Percentiles rank a stretch among this genome's conserved stretches.
Conservation (phyloP, 2,113 vertebrate genomes). For the Poicephalus meyeri region DNA sequence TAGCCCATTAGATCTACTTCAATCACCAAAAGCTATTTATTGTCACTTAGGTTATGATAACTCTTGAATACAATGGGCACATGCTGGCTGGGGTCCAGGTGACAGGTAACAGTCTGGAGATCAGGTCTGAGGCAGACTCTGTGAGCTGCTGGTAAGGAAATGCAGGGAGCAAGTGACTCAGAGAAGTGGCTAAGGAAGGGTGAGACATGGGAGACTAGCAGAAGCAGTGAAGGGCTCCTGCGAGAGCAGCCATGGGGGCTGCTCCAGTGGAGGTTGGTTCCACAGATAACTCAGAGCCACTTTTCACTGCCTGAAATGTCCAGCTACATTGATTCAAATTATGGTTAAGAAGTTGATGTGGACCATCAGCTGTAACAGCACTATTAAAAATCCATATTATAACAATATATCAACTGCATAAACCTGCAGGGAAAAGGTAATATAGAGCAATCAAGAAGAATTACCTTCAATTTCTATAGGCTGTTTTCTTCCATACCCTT, state of each 20-base stretch:
- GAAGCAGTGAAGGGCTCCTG: not conserved
- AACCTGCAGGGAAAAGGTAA: not conserved
- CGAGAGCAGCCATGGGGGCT: rapidly evolving
- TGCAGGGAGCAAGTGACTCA: not conserved
- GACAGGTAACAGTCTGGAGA: not conserved
- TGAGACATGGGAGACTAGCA: rapidly evolving
- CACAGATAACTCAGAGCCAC: not conserved
- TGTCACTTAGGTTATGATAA: not conserved
- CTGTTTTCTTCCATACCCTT: not conserved
- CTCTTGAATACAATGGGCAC: rapidly evolving
- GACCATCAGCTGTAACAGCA: not conserved
- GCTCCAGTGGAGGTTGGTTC: not conserved
- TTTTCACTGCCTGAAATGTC: not conserved
- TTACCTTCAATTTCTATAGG: not conserved
- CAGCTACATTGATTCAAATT: not conserved
- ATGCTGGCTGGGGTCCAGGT: not conserved
- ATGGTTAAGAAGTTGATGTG: not conserved
- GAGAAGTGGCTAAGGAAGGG: not conserved
- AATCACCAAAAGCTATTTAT: not conserved
- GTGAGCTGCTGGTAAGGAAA: not conserved
- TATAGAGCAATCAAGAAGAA: not conserved
- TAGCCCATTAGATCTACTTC: not conserved
- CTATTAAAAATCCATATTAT: not conserved
- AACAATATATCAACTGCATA: not conserved
- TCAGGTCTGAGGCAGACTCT: not conserved